Evolutionary conservation across 2,888 invertebrate genomes (phyloP).

Genomic region (Limenitis camilla): DNA sequence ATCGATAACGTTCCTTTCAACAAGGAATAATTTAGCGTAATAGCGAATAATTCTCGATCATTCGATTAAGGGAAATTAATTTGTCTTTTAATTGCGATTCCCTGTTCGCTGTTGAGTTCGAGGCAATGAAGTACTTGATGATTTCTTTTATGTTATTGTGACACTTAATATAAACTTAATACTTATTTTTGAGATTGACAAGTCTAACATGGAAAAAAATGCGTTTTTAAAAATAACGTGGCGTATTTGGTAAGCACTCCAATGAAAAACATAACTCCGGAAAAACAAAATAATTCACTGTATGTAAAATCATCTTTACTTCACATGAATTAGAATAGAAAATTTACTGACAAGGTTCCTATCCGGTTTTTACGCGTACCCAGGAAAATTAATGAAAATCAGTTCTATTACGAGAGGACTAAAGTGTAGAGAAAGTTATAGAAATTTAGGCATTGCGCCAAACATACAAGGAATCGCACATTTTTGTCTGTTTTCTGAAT

Average conservation of each 20-base stretch:
- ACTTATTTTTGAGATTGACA: no score
- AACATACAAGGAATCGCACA: constrained; percentile 45
- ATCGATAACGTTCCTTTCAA: constrained; percentile 23
- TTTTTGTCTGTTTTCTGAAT: constrained; percentile 51
- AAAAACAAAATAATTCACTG: neutral
- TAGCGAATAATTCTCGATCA: constrained; percentile 32
- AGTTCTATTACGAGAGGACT: constrained; percentile 5
- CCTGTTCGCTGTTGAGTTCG: constrained; percentile 19
- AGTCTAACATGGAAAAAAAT: no score
- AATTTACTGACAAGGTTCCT: neutral
- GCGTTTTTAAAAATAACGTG: neutral
- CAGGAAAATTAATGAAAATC: constrained; percentile 5
- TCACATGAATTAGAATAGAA: neutral
- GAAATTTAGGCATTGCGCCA: constrained; percentile 35
- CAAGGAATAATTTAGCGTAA: constrained; percentile 18
- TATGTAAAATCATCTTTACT: neutral
- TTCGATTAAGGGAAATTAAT: constrained; percentile 35
- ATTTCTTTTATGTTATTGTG: no score
- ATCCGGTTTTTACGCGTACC: neutral
- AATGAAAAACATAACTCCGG: constrained; percentile 8
- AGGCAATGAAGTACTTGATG: constrained; percentile 16
- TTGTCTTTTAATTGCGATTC: constrained; percentile 36
- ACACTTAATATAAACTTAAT: no score
- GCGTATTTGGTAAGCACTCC: constrained; percentile 8
- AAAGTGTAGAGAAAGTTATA: constrained; percentile 9